Evolutionary conservation across 2,888 invertebrate species (phyloP), one percentile per base, ranked within the genome.

Genomic region (Plagodis pulveraria): DNA sequence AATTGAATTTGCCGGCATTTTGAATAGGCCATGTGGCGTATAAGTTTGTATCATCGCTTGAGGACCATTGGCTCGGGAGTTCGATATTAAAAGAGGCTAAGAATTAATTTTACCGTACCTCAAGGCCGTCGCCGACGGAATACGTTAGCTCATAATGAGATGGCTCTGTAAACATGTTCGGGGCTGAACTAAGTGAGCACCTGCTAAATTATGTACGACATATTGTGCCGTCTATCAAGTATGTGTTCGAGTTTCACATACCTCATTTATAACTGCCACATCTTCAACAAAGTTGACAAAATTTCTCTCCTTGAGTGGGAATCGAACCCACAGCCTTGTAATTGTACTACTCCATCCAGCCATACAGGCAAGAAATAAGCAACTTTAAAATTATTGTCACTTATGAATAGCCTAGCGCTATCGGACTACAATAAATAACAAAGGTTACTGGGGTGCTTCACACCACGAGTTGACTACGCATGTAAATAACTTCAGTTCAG

Each of bases 11-110:
- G 82, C 81, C 77, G 78, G 77, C 75, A 69, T 89, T 89, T 84
- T 86, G 88, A 89, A 89, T 89, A 88, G 84, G 83, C 83, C 89
- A 89, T 87, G 87, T 83, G 80, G 76, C 83, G 87, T 88, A 89
- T 87, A 89, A 89, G 89, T 87, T 87, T 83, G 76, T 74, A 77
- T 75, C 78, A 74, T 74, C 81, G 80, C 80, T 76, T 65, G 76
- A 81, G 79, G 77, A 74, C 71, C 74, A 75, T 70, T 66, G 79
- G 72, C 81, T 80, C 76, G 80, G 76, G 81, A 80, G 83, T 80
- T 78, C 77, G 74, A 2, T 69, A 78, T 83, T 86, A 84, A 89
- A 87, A 89, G 87, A 86, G 84, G 83, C 82, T 82, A 74, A 82
- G 84, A 89, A 89, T 90, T 89, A 89, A 89, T 88, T 87, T 89